Evolutionary conservation across 2,888 invertebrate genomes (phyloP), one percentile per base, ranked within the genome.

Genomic region (Macaria liturata): DNA sequence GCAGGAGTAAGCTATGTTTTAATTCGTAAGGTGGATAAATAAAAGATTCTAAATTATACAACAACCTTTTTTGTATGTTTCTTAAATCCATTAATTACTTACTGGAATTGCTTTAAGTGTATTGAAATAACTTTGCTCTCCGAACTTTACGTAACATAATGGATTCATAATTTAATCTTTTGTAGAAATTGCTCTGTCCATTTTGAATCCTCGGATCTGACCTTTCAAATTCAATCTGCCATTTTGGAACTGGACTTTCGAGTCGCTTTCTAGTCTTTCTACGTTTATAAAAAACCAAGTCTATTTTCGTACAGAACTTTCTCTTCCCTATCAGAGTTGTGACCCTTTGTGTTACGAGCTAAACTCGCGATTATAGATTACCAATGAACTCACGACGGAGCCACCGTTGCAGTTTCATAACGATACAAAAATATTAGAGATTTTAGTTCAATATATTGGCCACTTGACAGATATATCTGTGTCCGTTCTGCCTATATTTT

Each of bases 331-430:
- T 51, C 44, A 39, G 51, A 47, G 51, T 48, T 49, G 46, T 54
- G 64, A 61, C 64, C 68, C 58, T 63, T 52, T 30, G 44, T 37
- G 47, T 46, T 50, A 30, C 50, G 46, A 66, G 62, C 53, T 58
- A 59, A 61, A 66, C 61, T 68, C 60, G 69, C 72, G 66, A 64
- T 63, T 64, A 65, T 37, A 37, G 34, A 37, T 37, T 20, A 37
- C 34, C 34, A 37, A 37, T 37, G 7, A 37, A 37, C 34, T 2
- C 5, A 37, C 34, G 34, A 1, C 34, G 34, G 34, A 37, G 34
- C 34, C 3, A 2, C 34, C 0, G 34, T 37, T 37, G 34, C 34
- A 7, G 4, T 37, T 37, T 37, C 34, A 37, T 4, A 37, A 6
- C 7, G 7, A 3, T 2, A 37, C 34, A 37, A 37, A 37, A 37